phyloP scores from a whole-genome alignment of 2,113 vertebrate species.

The Macquaria ambigua region DNA sequence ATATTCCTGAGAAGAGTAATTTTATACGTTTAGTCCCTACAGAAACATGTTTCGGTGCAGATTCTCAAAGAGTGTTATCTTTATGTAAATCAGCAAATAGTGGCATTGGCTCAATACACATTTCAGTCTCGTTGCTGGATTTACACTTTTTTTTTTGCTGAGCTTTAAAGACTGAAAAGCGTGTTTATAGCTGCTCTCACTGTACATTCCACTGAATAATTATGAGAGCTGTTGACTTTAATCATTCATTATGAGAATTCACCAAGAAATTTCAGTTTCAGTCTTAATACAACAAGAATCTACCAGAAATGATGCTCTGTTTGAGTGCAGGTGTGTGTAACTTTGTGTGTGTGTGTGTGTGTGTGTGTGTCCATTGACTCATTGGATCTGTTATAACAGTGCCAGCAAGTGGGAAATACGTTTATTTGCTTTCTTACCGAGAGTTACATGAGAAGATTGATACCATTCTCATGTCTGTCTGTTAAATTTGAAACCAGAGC shows the following conservation, averaged over 20 bases:
- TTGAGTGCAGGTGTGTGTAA: neutral
- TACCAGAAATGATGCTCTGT: slow-evolving; percentile 54
- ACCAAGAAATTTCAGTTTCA: neutral
- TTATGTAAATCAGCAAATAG: slow-evolving; percentile 10
- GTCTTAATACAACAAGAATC: slow-evolving; percentile 23
- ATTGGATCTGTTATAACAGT: slow-evolving; percentile 10
- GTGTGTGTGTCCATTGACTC: neutral
- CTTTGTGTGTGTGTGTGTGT: neutral
- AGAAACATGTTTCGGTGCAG: slow-evolving; percentile 21
- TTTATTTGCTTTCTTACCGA: neutral
- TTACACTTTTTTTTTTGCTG: neutral
- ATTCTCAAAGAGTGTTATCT: slow-evolving; percentile 38
- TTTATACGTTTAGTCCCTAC: neutral
- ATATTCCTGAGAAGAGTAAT: neutral
- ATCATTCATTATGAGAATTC: slow-evolving; percentile 5
- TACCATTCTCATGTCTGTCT: neutral
- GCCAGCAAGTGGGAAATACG: neutral
- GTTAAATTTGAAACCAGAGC: neutral
- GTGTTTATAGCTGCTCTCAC: slow-evolving; percentile 2
- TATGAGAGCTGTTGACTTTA: slow-evolving; percentile 36
- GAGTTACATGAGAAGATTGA: neutral
- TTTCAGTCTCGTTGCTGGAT: slow-evolving; percentile 45
- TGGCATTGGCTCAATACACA: slow-evolving; percentile 20
- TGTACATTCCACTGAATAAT: slow-evolving; percentile 56
- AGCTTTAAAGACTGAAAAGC: neutral